Evolutionary conservation across 1,140 invertebrate genomes (phyloP).

Genomic region (Myzus persicae): DNA sequence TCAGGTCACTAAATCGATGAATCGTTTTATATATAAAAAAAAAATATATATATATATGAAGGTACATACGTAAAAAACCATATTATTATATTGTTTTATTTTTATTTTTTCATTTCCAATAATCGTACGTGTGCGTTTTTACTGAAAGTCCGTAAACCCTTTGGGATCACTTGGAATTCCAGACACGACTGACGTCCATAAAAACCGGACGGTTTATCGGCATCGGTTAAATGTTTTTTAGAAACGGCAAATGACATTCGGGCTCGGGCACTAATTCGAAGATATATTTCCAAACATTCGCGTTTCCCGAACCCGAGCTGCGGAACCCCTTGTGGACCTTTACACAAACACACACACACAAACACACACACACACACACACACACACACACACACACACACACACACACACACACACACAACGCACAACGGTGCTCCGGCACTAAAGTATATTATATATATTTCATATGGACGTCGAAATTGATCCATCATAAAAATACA

Average conservation of each 20-base stretch:
- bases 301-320: not conserved
- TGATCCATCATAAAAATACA: constrained; percentile 51
- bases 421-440: too few species aligned
- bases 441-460: constrained; percentile 11
- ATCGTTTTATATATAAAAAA: not conserved
- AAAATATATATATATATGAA: not conserved
- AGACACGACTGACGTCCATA: not conserved
- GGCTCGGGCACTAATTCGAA: not conserved
- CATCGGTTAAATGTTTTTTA: constrained; percentile 37
- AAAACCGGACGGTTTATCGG: constrained; percentile 27
- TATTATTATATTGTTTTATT: constrained; percentile 40
- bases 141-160: constrained; percentile 2
- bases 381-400: not conserved
- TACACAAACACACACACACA: not conserved
- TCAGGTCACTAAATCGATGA: not conserved
- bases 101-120: constrained; percentile 30
- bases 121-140: constrained; percentile 20
- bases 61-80: not conserved
- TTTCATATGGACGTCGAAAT: constrained; percentile 21
- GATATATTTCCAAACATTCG: not conserved
- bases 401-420: not conserved
- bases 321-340: not conserved
- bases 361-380: not conserved
- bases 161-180: constrained; percentile 27
- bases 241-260: constrained; percentile 27